These are phyloP conservation scores for Littorina saxatilis DNA, from an alignment of 1,140 invertebrate species.

Conservation along the genomic window DNA sequence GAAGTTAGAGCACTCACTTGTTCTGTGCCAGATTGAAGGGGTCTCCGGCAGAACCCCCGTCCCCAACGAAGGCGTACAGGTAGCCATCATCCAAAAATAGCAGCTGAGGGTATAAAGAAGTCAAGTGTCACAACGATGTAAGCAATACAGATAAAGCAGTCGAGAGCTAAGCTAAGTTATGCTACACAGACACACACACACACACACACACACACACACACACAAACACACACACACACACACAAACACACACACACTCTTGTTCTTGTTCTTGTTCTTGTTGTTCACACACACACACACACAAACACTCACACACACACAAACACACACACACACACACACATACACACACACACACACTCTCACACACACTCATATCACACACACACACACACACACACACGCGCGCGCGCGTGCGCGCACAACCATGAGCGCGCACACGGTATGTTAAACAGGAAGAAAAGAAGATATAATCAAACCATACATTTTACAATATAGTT, in stretches of 20 bases:
- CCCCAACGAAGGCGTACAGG: constrained; percentile 71
- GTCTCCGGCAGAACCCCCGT: constrained; percentile 67
- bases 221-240: not conserved
- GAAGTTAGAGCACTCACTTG: constrained; percentile 63
- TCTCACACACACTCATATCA: no score
- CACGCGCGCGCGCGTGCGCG: not conserved
- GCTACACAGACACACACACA: not conserved
- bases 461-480: no score
- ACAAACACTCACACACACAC: no score
- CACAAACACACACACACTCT: no score
- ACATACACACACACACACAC: not conserved
- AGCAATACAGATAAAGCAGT: no score
- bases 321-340: not conserved
- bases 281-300: not conserved
- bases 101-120: constrained; percentile 57
- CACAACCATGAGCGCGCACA: not conserved
- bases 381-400: no score
- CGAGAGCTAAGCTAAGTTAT: no score
- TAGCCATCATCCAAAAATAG: constrained; percentile 72
- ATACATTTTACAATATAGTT: no score
- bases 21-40: constrained; percentile 65
- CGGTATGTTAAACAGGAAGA: not conserved
- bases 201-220: not conserved
- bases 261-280: no score
- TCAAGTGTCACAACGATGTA: no score